Conservation (phyloP, 2,113 vertebrate genomes). For the Phalacrocorax carbo region DNA sequence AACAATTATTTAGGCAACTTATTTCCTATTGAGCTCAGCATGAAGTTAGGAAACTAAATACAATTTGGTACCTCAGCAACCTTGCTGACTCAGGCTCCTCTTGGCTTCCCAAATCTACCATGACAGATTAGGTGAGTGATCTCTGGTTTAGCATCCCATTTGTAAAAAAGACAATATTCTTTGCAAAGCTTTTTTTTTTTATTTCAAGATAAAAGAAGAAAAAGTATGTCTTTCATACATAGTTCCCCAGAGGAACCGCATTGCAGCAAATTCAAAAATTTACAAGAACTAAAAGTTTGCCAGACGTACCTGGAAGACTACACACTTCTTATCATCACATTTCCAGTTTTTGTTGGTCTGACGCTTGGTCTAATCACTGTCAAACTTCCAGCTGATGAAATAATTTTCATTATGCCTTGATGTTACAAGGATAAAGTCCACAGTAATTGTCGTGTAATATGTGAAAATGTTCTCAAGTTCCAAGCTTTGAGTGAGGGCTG, state of each 20-base stretch:
- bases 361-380: background rate
- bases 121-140: background rate
- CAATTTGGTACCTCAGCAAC: background rate
- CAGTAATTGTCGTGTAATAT: background rate
- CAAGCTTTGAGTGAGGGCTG: background rate
- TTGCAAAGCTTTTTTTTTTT: background rate
- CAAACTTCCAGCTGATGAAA: background rate
- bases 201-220: background rate
- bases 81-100: background rate
- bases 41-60: background rate
- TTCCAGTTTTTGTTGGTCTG: background rate
- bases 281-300: background rate
- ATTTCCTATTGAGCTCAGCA: background rate
- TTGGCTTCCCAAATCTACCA: background rate
- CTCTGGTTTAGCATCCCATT: background rate
- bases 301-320: slow-evolving; percentile 4
- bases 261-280: background rate
- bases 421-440: background rate
- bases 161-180: background rate
- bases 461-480: background rate
- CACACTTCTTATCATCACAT: background rate
- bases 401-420: background rate
- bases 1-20: background rate
- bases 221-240: background rate
- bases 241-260: background rate